These are phyloP conservation scores for Hartigia nigra DNA, from an alignment of 2,888 invertebrate species.

Conservation along the genomic window DNA sequence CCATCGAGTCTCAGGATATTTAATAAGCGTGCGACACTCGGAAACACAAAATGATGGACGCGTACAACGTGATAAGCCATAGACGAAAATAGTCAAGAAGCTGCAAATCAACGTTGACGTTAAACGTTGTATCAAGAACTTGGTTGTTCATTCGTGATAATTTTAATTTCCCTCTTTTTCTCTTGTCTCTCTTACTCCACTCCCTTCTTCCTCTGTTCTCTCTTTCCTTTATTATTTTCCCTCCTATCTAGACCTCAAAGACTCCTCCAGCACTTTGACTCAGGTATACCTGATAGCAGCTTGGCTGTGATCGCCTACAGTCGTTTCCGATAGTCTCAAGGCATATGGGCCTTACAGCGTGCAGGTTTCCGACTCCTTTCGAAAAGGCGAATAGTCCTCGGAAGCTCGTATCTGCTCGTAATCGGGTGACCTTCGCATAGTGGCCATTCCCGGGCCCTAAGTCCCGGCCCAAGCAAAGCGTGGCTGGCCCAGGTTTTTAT, in stretches of 20 bases:
- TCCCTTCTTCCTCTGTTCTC: not conserved
- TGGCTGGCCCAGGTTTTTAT: constrained; percentile 56
- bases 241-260: not conserved
- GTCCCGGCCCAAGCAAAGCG: constrained; percentile 46
- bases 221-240: not conserved
- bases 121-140: not conserved
- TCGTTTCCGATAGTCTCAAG: not conserved
- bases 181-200: constrained; percentile 11
- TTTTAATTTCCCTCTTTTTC: not conserved
- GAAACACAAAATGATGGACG: not conserved
- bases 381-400: constrained; percentile 8
- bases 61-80: not conserved
- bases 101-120: not conserved
- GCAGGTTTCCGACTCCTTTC: not conserved
- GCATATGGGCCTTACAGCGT: not conserved
- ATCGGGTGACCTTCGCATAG: constrained; percentile 63
- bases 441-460: constrained; percentile 57
- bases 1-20: not conserved
- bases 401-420: constrained; percentile 45
- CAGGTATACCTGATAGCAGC: not conserved
- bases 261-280: not conserved
- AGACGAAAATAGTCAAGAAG: not conserved
- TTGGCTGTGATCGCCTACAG: not conserved
- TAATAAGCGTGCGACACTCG: not conserved
- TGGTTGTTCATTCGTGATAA: not conserved